phyloP scores from a whole-genome alignment of 2,888 invertebrate species.

The Meiosimyza decipiens region DNA sequence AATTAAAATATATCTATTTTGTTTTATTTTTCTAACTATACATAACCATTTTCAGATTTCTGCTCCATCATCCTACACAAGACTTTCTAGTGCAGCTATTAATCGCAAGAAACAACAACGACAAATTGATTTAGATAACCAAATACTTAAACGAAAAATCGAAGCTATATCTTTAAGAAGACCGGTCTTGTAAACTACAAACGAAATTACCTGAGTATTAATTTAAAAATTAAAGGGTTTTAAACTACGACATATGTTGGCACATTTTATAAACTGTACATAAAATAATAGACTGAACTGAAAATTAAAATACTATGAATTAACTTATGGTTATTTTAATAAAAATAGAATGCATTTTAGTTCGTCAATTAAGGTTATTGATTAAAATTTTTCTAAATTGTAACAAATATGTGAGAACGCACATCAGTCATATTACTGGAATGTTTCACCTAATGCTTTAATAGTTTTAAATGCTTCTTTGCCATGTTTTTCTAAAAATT shows the following conservation, averaged over 20 bases:
- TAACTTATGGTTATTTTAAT: no score
- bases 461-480: constrained; percentile 59
- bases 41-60: constrained; percentile 29
- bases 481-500: constrained; percentile 59
- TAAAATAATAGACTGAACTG: no score
- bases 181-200: constrained; percentile 8
- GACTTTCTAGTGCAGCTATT: constrained; percentile 53
- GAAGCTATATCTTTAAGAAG: constrained; percentile 56
- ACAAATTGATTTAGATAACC: constrained; percentile 72
- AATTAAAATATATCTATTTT: constrained; percentile 6
- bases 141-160: constrained; percentile 67
- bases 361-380: no score
- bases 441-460: constrained; percentile 59
- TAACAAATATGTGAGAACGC: not conserved
- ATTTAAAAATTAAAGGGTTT: no score
- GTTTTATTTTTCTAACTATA: not conserved
- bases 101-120: constrained; percentile 70
- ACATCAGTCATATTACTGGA: constrained; percentile 40
- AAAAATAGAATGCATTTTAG: no score
- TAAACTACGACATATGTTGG: no score
- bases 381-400: not conserved
- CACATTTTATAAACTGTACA: no score
- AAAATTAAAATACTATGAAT: no score
- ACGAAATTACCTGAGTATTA: no score
- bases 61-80: constrained; percentile 41